Evolutionary conservation across 2,888 invertebrate genomes (phyloP).

Genomic region (Lasioglossum figueresi): DNA sequence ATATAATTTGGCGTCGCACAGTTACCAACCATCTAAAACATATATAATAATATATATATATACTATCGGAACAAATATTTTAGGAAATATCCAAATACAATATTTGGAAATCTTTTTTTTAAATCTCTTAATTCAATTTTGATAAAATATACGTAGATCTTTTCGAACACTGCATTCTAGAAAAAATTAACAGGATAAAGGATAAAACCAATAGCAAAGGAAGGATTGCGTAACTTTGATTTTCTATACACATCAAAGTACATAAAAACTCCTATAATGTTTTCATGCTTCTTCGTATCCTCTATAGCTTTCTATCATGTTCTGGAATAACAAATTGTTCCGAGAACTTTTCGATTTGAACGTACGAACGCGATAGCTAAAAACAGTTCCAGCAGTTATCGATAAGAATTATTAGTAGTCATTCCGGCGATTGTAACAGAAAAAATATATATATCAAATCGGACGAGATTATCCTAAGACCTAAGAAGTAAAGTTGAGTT

Average conservation of each 20-base stretch:
- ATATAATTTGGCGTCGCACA: not conserved
- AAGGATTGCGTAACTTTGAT: not conserved
- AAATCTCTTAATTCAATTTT: conserved; percentile 11
- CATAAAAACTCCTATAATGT: not conserved
- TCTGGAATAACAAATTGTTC: not conserved
- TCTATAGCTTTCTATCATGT: not conserved
- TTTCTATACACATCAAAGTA: not conserved
- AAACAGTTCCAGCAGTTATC: not conserved
- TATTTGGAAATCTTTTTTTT: not conserved
- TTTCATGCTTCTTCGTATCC: not conserved
- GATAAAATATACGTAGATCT: not conserved
- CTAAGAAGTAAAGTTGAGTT: conserved; percentile 14
- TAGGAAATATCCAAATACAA: not conserved
- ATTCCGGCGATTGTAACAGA: not conserved
- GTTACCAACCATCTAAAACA: not conserved
- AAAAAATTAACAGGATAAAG: not conserved
- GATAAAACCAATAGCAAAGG: not conserved
- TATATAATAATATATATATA: too few relatives aligned
- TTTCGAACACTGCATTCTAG: not conserved
- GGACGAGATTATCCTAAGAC: not conserved
- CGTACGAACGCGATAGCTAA: not conserved
- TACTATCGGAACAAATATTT: not conserved
- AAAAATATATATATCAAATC: not conserved
- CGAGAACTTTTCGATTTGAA: not conserved
- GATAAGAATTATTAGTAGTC: not conserved